Percentiles rank a stretch among this genome's conserved stretches.
phyloP scores from a whole-genome alignment of 2,797 vertebrate genomes.

The Falco naumanni region DNA sequence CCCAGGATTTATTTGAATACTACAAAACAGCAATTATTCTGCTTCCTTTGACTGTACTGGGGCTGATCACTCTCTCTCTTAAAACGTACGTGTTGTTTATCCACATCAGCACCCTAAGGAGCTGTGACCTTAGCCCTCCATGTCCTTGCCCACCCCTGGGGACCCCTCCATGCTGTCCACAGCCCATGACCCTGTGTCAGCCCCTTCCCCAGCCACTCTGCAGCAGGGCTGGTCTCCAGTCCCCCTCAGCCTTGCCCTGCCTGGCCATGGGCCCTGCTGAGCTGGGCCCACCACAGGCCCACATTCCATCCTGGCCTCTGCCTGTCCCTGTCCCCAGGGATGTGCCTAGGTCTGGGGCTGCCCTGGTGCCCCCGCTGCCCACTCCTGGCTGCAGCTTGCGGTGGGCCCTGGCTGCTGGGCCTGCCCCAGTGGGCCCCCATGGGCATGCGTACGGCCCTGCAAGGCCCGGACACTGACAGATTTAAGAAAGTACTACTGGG shows the following conservation, averaged over 20 bases:
- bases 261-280: background rate
- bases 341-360: fast-evolving
- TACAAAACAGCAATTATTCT: background rate
- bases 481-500: background rate
- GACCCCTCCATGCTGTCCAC: background rate
- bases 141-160: background rate
- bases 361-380: fast-evolving
- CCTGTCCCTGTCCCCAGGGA: too few species aligned
- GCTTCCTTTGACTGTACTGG: background rate
- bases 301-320: fast-evolving
- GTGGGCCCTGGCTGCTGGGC: fast-evolving
- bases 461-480: background rate
- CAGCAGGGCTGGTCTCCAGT: background rate
- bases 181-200: background rate
- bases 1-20: background rate
- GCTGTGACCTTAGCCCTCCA: background rate
- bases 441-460: fast-evolving
- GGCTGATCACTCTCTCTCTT: background rate
- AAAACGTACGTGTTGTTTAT: background rate
- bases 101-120: background rate
- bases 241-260: background rate
- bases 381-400: too few species aligned
- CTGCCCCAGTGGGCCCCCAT: background rate
- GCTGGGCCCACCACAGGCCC: fast-evolving
- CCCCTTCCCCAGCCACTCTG: fast-evolving